Percentiles rank a stretch among this genome's conserved stretches.
Evolutionary conservation across 2,797 vertebrate genomes (phyloP).

Genomic region (Alfaro cultratus): DNA sequence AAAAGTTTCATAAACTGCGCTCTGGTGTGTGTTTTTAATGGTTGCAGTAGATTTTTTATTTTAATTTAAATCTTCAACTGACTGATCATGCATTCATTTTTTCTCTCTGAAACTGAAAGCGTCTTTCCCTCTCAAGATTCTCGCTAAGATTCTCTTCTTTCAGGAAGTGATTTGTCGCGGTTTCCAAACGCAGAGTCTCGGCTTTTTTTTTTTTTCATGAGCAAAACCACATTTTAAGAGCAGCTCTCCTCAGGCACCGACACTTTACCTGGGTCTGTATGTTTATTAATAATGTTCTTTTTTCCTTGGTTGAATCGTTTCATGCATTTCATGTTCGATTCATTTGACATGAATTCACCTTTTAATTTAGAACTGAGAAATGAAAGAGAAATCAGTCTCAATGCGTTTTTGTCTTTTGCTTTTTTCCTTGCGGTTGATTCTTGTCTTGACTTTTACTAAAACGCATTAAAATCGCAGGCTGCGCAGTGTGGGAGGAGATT

Average conservation of each 20-base stretch:
- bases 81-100: conserved; percentile 16
- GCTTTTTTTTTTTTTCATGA: conserved; percentile 59
- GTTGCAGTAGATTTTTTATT: not conserved
- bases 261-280: conserved; percentile 44
- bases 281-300: not conserved
- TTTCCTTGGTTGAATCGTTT: not conserved
- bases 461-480: not conserved
- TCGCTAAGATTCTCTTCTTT: conserved; percentile 51
- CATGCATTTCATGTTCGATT: not conserved
- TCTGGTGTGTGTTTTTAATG: conserved; percentile 10
- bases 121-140: conserved; percentile 57
- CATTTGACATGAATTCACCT: not conserved
- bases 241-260: conserved; percentile 17
- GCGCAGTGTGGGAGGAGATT: conserved; percentile 11
- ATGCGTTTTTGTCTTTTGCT: not conserved
- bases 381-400: not conserved
- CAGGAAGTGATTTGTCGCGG: conserved; percentile 77
- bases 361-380: not conserved
- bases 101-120: conserved; percentile 13
- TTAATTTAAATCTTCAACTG: not conserved
- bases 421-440: not conserved
- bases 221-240: conserved; percentile 64
- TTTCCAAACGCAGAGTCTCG: conserved; percentile 52
- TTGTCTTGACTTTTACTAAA: not conserved
- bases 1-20: conserved; percentile 67